Base-by-base conservation (phyloP, 2,113 vertebrate genomes). In the Leucoraja erinaceus region DNA sequence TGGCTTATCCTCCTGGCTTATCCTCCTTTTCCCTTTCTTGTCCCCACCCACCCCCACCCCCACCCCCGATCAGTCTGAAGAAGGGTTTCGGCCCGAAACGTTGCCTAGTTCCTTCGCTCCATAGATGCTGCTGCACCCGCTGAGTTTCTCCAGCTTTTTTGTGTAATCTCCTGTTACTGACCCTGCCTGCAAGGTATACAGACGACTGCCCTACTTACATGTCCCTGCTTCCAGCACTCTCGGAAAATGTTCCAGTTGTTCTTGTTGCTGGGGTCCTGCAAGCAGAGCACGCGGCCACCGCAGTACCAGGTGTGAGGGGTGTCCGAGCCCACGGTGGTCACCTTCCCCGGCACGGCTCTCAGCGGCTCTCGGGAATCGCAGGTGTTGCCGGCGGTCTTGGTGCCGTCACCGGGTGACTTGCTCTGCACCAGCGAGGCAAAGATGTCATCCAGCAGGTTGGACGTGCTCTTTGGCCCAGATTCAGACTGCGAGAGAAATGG, bases 161-260 rank as follows among this genome's bases (percentile, higher is more conserved):
- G n/a, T n/a, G n/a, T n/a, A n/a, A n/a, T n/a, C n/a, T 47, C 38
- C 38, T 47, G 38, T 47, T 47, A 3, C 38, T 47, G 38, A 47
- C 38, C 8, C 31, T 59, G 9, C 12, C 75, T n/a, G 75, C n/a
- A 33, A 77, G 9, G n/a, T 84, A 47, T 59, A 22, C 0, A 47
- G 38, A 47, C n/a, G n/a, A 33, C 3, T 12, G 4, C 31, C 33
- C 22, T 18, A 75, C 93, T 84, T 75, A 97, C 97, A 96, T 97
- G 97, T 16, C 97, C 97, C 93, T 97, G 97, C 93, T 97, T 97
- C 97, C 97, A 97, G 95, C 97, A 97, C 90, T 97, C 97, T 91
- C 97, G 94, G 93, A 97, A 97, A 59, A 97, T 96, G 6, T 97
- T 97, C 97, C 97, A 97, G 3, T 97, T 97, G 91, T 96, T 97